These are phyloP conservation scores for Lasaia peninsularis DNA, from an alignment of 1,140 invertebrate genomes.

Conservation along the genomic window DNA sequence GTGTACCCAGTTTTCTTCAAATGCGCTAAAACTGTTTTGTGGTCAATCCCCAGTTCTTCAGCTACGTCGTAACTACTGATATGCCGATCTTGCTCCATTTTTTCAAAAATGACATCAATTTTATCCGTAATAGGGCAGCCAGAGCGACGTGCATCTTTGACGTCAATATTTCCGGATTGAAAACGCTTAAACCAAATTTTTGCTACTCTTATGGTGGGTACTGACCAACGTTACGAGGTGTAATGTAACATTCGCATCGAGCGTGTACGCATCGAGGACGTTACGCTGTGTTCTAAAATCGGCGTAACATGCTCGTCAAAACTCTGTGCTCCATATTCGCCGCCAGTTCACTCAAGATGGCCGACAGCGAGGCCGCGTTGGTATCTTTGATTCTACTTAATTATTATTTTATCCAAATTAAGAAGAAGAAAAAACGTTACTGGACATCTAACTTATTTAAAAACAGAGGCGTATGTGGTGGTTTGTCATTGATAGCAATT, in stretches of 20 bases:
- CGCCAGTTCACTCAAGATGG: conserved; percentile 16
- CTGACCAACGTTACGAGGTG: conserved; percentile 26
- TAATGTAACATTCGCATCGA: conserved; percentile 31
- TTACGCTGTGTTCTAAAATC: conserved; percentile 26
- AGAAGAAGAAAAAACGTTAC: too few relatives aligned
- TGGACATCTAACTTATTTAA: too few relatives aligned
- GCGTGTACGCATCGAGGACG: conserved; percentile 16
- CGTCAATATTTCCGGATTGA: too few relatives aligned
- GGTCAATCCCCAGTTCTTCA: too few relatives aligned
- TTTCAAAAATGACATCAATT: too few relatives aligned
- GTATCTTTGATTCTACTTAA: conserved; percentile 29
- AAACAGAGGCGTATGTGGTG: conserved; percentile 22
- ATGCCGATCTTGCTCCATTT: too few relatives aligned
- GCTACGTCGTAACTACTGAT: too few relatives aligned
- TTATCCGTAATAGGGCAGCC: too few relatives aligned
- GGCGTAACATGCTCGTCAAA: conserved; percentile 29
- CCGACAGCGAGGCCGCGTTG: conserved; percentile 23
- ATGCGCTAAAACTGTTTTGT: too few relatives aligned
- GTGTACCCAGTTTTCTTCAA: too few relatives aligned
- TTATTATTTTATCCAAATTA: conserved; percentile 29
- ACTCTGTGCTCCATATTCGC: conserved; percentile 22
- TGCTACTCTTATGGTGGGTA: conserved; percentile 22
- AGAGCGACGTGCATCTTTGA: too few relatives aligned
- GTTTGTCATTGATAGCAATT: neutral
- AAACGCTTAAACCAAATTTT: too few relatives aligned